Base-by-base conservation (phyloP, 2,888 invertebrate genomes). In the Eulithis prunata region DNA sequence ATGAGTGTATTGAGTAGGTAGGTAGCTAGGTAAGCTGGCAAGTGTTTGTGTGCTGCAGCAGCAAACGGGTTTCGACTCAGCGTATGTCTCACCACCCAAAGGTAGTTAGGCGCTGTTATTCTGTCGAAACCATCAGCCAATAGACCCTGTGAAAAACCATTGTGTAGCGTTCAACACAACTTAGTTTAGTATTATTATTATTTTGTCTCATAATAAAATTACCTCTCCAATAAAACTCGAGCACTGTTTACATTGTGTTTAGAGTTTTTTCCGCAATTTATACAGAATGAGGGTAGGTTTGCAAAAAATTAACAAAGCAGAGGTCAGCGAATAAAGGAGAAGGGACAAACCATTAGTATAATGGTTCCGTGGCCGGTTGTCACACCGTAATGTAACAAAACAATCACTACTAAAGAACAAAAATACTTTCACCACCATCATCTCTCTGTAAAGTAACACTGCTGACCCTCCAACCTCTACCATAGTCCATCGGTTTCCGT, bases 301-400 rank as follows among this genome's bases (percentile, higher is more conserved):
- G 64, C 70, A 77, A 81, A 80, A 81, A 79, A 80, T 76, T 80
- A 75, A 78, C 76, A 78, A 81, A 78, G 74, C 70, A 69, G 62
- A 68, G 76, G 73, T 76, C 76, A 67, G 68, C 70, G 65, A 68
- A 72, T 74, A 78, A 78, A 77, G 72, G 71, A 71, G 72, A 73
- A 70, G 72, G 71, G 71, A 71, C 65, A 43, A 47, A 28, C 71
- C 76, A 74, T 76, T 78, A 74, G 70, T 73, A 56, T 77, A 75
- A 80, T 76, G 77, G 73, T 54, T 55, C 53, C 51, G 55, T 49
- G 59, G 61, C 60, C 57, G 64, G 62, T 62, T 41, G 55, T 78
- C 49, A 79, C 78, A 78, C 78, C 69, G 75, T 56, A 12, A 11
- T 45, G 72, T 72, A 71, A 57, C 70, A 60, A 51, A 14, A 36